Conservation (phyloP, 64 coral and sea anemone species). For the Actinia tenebrosa region DNA sequence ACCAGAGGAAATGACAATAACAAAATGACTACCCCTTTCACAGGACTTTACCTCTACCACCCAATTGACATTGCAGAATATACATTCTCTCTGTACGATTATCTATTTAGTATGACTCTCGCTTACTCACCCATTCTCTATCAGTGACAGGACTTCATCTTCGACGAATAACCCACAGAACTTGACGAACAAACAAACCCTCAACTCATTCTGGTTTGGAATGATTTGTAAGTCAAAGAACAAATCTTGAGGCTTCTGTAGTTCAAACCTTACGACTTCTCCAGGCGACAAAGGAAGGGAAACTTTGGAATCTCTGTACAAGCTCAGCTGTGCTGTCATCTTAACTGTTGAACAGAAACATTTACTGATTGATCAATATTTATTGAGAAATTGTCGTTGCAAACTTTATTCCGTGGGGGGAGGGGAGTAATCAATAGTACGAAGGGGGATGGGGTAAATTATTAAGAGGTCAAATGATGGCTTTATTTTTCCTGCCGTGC, state of each 20-base stretch:
- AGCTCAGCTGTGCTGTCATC: background rate
- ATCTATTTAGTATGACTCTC: background rate
- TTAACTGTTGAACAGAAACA: background rate
- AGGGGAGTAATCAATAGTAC: too few relatives aligned
- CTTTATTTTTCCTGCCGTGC: background rate
- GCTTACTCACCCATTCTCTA: slow-evolving; percentile 10
- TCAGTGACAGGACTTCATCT: background rate
- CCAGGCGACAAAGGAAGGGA: background rate
- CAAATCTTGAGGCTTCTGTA: background rate
- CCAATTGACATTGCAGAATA: too few relatives aligned
- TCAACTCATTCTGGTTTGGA: background rate
- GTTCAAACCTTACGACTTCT: background rate
- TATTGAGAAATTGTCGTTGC: too few relatives aligned
- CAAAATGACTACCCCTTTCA: too few relatives aligned
- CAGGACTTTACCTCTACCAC: too few relatives aligned
- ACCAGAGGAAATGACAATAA: too few relatives aligned
- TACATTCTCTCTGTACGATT: background rate
- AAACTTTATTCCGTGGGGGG: too few relatives aligned
- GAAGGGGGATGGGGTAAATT: too few relatives aligned
- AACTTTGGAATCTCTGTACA: background rate
- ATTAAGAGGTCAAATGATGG: background rate
- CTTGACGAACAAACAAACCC: background rate
- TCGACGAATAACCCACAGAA: background rate
- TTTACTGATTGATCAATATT: too few relatives aligned
- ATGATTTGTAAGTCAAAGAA: background rate